phyloP scores from a whole-genome alignment of 2,888 invertebrate species.

The Tryphoninae sp. region DNA sequence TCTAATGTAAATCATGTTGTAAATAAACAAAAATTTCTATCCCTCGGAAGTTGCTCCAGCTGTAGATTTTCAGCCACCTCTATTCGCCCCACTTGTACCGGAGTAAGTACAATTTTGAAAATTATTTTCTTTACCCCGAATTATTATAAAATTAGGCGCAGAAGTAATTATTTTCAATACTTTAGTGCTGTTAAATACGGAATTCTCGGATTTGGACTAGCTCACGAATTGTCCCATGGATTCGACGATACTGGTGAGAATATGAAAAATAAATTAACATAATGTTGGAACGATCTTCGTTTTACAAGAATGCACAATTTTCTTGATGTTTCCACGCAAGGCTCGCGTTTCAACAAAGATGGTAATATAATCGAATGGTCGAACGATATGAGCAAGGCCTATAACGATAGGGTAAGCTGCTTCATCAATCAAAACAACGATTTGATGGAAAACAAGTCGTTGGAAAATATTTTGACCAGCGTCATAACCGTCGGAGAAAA shows the following conservation, averaged over 20 bases:
- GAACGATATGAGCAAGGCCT: conserved; percentile 29
- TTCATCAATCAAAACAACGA: conserved; percentile 63
- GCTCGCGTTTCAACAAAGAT: conserved; percentile 49
- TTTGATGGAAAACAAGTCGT: conserved; percentile 42
- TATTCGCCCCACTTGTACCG: conserved; percentile 61
- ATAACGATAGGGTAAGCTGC: conserved; percentile 49
- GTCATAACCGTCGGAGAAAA: conserved; percentile 61
- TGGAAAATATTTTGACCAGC: conserved; percentile 49
- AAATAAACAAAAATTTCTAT: conserved; percentile 1
- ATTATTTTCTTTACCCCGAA: neutral
- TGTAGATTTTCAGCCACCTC: conserved; percentile 65
- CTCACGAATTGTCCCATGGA: conserved; percentile 66
- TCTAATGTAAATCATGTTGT: neutral
- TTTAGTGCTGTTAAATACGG: conserved; percentile 67
- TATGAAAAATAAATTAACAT: neutral
- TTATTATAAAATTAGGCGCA: neutral
- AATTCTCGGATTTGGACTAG: conserved; percentile 63
- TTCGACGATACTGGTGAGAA: conserved; percentile 62
- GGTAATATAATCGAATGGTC: conserved; percentile 48
- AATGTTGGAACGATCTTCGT: neutral
- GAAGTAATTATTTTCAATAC: neutral
- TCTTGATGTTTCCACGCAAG: conserved; percentile 12
- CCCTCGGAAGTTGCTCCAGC: conserved; percentile 64
- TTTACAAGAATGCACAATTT: neutral
- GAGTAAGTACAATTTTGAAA: conserved; percentile 55